These are phyloP conservation scores for western clawed frog (Xenopus tropicalis) DNA, from an alignment of 2,113 vertebrate species.

Conservation along the genomic window UCB_Xtro_10.0 CM004443.2:169599501-169600000, in stretches of 20 bases:
- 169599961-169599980: conserved; percentile 1
- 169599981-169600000: conserved; percentile 9
- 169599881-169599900: conserved; percentile 76
- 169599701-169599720: conserved; percentile 84
- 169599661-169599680: conserved; percentile 85
- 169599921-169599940: conserved; percentile 54
- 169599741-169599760: conserved; percentile 87
- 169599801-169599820: conserved; percentile 84
- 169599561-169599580: conserved; percentile 58
- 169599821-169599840: conserved; percentile 78
- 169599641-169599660: conserved; percentile 89
- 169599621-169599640: conserved; percentile 67
- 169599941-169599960: conserved; percentile 1
- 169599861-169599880: conserved; percentile 83
- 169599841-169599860: conserved; percentile 82
- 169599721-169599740: conserved; percentile 80
- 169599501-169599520: conserved; percentile 55
- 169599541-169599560: conserved; percentile 56
- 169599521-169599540: conserved; percentile 62
- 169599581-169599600: conserved; percentile 61
- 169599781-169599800: conserved; percentile 79
- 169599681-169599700: conserved; percentile 87
- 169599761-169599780: conserved; percentile 80
- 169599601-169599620: conserved; percentile 71
- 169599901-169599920: conserved; percentile 71